Base-by-base conservation (phyloP, 2,888 invertebrate genomes). In the Carcina quercana region DNA sequence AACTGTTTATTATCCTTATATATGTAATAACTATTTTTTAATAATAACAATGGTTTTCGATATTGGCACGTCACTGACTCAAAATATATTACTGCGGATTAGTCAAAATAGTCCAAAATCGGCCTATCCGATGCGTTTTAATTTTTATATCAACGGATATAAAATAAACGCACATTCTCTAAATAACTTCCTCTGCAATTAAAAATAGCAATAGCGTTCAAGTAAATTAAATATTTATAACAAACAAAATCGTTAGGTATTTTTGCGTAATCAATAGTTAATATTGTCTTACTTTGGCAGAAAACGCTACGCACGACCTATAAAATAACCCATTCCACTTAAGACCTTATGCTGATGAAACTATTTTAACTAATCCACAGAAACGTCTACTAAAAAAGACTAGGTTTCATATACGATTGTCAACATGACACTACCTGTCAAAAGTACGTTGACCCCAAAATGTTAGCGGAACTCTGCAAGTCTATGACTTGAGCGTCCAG, bases 51-150 rank as follows among this genome's bases (percentile, higher is more conserved):
- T 63, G 60, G 61, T 65, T 68, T 63, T 60, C 53, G 53, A 50
- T 71, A 70, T 80, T 80, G 80, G 80, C 80, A 80, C 79, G 58
- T 65, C 53, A 56, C 59, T 74, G 78, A 76, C 75, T 75, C 46
- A 39, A 51, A 47, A 47, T 26, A 35, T 46, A 45, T 59, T 56
- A 55, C 55, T n/a, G 53, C 59, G 56, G 59, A 64, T 52, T 55
- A 59, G 52, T 48, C 42, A 51, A 14, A 28, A 14, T 25, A 15
- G 5, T 8, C 36, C 40, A 37, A 42, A 40, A 37, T 30, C 25
- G 36, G 35, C n/a, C 30, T 41, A 42, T 33, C 32, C 35, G 36
- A 40, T 53, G 72, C 75, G 69, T 71, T 74, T 59, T 52, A 59
- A 69, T 50, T 40, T 41, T 61, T 75, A 79, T 79, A 78, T 79